A percentile compares a stretch with the other conserved stretches of the same genome.
Conservation (phyloP, 2,797 vertebrate species). For the Naso thynnoides region DNA sequence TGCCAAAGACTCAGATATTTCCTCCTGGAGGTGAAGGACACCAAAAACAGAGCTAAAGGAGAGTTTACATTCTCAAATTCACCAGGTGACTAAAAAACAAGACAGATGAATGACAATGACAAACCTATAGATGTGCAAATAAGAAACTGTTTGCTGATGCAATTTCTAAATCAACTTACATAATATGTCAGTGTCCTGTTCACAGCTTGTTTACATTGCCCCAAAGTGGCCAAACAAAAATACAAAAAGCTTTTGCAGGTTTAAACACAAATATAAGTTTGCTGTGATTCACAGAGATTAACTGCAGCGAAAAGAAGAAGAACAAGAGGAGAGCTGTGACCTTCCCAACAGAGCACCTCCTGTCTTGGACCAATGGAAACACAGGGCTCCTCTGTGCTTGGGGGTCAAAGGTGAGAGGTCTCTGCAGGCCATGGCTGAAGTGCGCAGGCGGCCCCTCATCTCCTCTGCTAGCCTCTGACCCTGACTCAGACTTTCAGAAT, state of each 20-base stretch:
- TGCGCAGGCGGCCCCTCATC: constrained; percentile 56
- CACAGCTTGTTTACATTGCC: not conserved
- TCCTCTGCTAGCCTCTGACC: constrained; percentile 58
- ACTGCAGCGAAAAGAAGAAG: constrained; percentile 20
- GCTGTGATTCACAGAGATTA: constrained; percentile 10
- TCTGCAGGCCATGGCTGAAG: constrained; percentile 52
- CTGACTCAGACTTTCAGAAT: constrained; percentile 69
- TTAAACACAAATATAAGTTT: not conserved
- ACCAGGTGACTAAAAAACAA: not conserved
- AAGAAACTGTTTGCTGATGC: not conserved
- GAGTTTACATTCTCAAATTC: not conserved
- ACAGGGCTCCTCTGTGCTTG: constrained; percentile 65
- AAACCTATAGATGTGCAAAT: no score
- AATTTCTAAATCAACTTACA: not conserved
- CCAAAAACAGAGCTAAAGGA: constrained; percentile 7
- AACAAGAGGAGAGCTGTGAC: constrained; percentile 18
- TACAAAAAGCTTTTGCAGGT: fast-evolving
- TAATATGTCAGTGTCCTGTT: not conserved
- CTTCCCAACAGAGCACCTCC: constrained; percentile 64
- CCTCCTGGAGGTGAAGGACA: not conserved
- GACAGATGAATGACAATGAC: not conserved
- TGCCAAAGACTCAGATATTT: not conserved
- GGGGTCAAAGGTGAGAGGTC: constrained; percentile 66
- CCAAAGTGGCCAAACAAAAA: not conserved
- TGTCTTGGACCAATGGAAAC: constrained; percentile 61